phyloP scores from a whole-genome alignment of 2,113 vertebrate genomes.

The Rafetus swinhoei region DNA sequence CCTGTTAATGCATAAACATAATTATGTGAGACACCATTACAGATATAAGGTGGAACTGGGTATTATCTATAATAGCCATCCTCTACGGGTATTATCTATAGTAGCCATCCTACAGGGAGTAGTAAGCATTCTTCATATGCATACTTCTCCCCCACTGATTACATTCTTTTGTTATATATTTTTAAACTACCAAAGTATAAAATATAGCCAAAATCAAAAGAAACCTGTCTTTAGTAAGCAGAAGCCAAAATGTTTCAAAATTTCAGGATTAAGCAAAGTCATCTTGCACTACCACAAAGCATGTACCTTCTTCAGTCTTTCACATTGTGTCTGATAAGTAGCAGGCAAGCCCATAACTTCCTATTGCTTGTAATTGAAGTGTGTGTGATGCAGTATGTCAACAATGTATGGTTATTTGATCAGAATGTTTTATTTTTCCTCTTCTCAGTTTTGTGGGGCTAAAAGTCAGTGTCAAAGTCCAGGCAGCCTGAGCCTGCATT shows the following conservation, averaged over 20 bases:
- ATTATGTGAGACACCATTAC: rapidly evolving
- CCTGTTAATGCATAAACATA: not conserved
- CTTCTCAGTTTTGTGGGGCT: not conserved
- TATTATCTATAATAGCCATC: not conserved
- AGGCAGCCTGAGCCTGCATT: not conserved
- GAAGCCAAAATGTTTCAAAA: rapidly evolving
- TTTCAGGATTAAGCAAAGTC: rapidly evolving
- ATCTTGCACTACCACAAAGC: rapidly evolving
- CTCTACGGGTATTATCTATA: too few relatives aligned
- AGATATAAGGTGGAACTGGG: rapidly evolving
- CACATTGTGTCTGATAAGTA: not conserved
- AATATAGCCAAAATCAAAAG: rapidly evolving
- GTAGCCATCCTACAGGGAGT: rapidly evolving
- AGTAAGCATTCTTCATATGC: not conserved
- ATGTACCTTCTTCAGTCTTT: not conserved
- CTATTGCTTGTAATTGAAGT: not conserved
- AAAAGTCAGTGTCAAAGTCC: rapidly evolving
- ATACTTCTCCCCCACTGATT: not conserved
- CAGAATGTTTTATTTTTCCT: not conserved
- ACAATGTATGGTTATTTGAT: rapidly evolving
- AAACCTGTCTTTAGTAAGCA: not conserved
- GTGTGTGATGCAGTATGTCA: rapidly evolving
- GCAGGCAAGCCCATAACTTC: not conserved
- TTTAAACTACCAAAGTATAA: not conserved
- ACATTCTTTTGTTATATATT: not conserved